These are phyloP conservation scores for Folsomia candida DNA, from an alignment of 2,888 invertebrate genomes.

Conservation along the genomic window DNA sequence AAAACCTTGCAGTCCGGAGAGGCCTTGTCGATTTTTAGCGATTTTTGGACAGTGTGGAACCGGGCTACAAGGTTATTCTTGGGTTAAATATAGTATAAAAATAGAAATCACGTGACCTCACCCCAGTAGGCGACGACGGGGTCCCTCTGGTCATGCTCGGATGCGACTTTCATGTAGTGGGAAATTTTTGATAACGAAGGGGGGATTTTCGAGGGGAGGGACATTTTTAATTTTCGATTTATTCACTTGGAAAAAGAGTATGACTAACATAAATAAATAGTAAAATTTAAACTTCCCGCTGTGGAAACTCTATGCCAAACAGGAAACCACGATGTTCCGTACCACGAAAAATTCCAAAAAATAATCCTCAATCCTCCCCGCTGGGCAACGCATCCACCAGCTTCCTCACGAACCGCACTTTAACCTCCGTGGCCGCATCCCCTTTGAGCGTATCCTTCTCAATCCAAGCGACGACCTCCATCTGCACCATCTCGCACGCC, in stretches of 20 bases:
- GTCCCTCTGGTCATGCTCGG: conserved; percentile 87
- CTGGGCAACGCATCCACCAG: conserved; percentile 97
- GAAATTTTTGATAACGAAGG: conserved; percentile 77
- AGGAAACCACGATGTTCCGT: background rate
- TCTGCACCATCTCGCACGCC: conserved; percentile 95
- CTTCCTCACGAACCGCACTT: conserved; percentile 89
- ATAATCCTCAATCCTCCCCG: conserved; percentile 98
- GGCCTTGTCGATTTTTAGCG: conserved; percentile 73
- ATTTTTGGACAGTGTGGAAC: conserved; percentile 84
- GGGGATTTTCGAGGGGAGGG: conserved; percentile 71
- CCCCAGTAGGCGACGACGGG: conserved; percentile 90
- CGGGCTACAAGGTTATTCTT: conserved; percentile 66
- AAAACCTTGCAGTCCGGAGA: conserved; percentile 76
- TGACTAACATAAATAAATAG: background rate
- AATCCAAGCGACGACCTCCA: conserved; percentile 93
- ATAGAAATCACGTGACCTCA: conserved; percentile 53
- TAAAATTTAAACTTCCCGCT: conserved; percentile 3
- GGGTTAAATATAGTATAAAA: conserved; percentile 16
- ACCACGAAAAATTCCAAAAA: too few relatives aligned
- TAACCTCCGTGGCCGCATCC: conserved; percentile 86
- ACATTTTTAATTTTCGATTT: conserved; percentile 16
- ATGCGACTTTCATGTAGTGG: conserved; percentile 86
- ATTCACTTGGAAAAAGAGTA: background rate
- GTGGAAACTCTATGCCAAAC: background rate
- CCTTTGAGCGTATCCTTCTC: conserved; percentile 93